Percentiles rank a stretch among this genome's conserved stretches.
Evolutionary conservation across 2,888 invertebrate genomes (phyloP).

Genomic region (Ypsolopha sequella): DNA sequence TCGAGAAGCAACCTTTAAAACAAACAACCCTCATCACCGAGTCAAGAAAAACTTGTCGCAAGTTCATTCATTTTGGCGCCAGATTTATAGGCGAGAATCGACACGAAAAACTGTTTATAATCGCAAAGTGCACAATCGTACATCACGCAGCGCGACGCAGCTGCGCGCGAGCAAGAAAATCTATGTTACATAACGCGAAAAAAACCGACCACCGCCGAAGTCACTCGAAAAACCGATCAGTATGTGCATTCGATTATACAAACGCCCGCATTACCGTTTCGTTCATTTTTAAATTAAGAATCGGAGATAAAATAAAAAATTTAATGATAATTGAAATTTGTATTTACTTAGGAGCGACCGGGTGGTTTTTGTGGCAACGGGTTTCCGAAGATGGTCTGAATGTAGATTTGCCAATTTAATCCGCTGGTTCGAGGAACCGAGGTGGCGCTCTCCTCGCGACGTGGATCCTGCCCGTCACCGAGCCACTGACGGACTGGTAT

Average conservation of each 20-base stretch:
- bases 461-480: slow-evolving; percentile 21
- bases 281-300: slow-evolving; percentile 47
- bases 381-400: slow-evolving; percentile 44
- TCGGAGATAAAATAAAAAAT: slow-evolving; percentile 55
- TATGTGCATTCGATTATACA: slow-evolving; percentile 61
- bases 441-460: slow-evolving; percentile 23
- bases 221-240: slow-evolving; percentile 52
- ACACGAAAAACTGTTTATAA: slow-evolving; percentile 49
- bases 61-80: slow-evolving; percentile 63
- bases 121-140: slow-evolving; percentile 50
- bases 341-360: slow-evolving; percentile 49
- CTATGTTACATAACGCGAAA: slow-evolving; percentile 52
- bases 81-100: slow-evolving; percentile 58
- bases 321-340: slow-evolving; percentile 67
- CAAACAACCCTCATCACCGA: background rate
- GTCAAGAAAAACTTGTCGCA: slow-evolving; percentile 35
- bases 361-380: slow-evolving; percentile 51
- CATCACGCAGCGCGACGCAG: slow-evolving; percentile 35
- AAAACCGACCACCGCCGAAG: slow-evolving; percentile 57
- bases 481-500: slow-evolving; percentile 32
- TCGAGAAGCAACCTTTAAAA: background rate
- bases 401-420: slow-evolving; percentile 61
- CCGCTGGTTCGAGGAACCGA: slow-evolving; percentile 41
- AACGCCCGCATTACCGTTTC: slow-evolving; percentile 32
- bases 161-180: slow-evolving; percentile 38